Evolutionary conservation across 2,797 vertebrate species (phyloP).

Genomic region (Siniperca scherzeri): DNA sequence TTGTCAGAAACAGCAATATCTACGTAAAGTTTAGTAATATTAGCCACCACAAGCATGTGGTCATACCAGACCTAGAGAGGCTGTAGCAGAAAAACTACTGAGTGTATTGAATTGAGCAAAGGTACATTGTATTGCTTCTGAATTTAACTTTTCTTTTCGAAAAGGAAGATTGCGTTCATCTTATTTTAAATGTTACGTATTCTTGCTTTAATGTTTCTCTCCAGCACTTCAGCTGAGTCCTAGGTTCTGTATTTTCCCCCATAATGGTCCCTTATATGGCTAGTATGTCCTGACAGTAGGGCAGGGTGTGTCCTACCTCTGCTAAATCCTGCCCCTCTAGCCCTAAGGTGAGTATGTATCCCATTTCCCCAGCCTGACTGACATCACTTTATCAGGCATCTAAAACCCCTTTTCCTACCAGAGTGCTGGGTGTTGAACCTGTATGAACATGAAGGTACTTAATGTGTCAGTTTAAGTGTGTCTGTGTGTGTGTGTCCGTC

Average conservation of each 20-base stretch:
- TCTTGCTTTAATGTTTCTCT: background rate
- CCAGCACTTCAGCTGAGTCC: background rate
- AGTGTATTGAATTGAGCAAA: background rate
- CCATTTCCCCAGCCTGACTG: conserved; percentile 42
- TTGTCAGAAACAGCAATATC: background rate
- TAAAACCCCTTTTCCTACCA: conserved; percentile 33
- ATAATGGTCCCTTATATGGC: conserved; percentile 9
- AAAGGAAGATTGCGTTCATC: background rate
- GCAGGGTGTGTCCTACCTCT: conserved; percentile 43
- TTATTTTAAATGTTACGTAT: background rate
- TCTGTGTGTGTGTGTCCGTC: conserved; percentile 14
- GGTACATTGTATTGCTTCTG: background rate
- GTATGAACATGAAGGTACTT: conserved; percentile 72
- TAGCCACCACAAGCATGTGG: background rate
- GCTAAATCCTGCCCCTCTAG: conserved; percentile 32
- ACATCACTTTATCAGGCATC: conserved; percentile 48
- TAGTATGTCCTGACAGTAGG: conserved; percentile 32
- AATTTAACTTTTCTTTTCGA: background rate
- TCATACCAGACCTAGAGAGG: background rate
- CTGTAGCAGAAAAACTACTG: background rate
- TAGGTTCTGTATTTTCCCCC: background rate
- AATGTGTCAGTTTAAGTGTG: conserved; percentile 58
- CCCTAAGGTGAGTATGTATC: conserved; percentile 29
- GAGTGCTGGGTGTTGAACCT: conserved; percentile 42
- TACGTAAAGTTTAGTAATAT: background rate